These are phyloP conservation scores for Callocephalon fimbriatum DNA, from an alignment of 2,113 vertebrate genomes.

Conservation along the genomic window DNA sequence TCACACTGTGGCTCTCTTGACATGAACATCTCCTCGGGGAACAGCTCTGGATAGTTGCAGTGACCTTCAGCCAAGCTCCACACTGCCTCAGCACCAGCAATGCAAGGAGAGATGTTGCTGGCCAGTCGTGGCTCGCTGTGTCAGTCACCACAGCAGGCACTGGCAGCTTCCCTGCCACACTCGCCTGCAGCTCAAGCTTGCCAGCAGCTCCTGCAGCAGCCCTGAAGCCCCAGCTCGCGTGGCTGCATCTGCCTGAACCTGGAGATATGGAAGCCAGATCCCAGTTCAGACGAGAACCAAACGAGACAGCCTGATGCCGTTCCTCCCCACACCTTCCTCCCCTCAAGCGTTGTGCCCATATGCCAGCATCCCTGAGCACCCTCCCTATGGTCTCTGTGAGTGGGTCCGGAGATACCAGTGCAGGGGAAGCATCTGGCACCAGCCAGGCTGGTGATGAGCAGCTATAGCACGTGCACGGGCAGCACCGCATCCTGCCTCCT, in stretches of 20 bases:
- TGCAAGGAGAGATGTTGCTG: conserved; percentile 31
- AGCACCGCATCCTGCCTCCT: neutral
- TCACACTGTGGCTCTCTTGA: neutral
- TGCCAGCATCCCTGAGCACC: neutral
- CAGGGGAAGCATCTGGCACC: neutral
- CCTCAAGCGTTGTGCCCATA: neutral
- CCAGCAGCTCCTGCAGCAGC: neutral
- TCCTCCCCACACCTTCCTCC: neutral
- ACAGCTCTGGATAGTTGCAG: neutral
- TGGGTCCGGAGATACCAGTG: rapidly evolving
- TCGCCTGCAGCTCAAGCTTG: neutral
- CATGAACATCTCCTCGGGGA: neutral
- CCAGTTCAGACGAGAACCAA: neutral
- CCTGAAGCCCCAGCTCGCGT: neutral
- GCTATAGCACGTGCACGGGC: neutral
- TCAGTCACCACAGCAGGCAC: neutral
- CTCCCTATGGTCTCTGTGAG: neutral
- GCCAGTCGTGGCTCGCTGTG: neutral
- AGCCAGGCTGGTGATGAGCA: neutral
- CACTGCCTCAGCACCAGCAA: conserved; percentile 63
- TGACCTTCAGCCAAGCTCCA: conserved; percentile 28
- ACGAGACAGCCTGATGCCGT: rapidly evolving
- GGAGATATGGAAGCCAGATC: neutral
- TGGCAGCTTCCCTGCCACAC: neutral
- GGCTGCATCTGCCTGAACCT: neutral